A percentile compares a stretch with the other conserved stretches of the same genome.
Conservation (phyloP, 1,140 invertebrate genomes). For the Pseudomyrmex concolor region DNA sequence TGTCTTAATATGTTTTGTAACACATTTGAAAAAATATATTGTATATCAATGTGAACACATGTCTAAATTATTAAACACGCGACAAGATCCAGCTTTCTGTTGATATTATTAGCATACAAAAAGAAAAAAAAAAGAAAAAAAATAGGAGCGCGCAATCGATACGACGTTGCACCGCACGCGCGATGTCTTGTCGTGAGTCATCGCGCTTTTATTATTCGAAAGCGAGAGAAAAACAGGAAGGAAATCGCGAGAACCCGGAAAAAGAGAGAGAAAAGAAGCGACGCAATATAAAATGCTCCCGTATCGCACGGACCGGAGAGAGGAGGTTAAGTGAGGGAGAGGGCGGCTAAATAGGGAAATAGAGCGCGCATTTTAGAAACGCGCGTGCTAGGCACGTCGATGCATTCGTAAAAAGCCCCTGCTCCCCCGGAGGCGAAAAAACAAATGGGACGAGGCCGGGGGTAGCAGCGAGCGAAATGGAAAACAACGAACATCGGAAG, state of each 20-base stretch:
- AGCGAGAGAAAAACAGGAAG: neutral
- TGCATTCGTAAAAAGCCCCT: conserved; percentile 66
- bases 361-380: conserved; percentile 60
- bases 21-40: neutral
- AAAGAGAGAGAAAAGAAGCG: neutral
- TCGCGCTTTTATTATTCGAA: conserved; percentile 14
- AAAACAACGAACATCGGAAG: conserved; percentile 33
- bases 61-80: neutral
- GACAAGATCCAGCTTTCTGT: neutral
- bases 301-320: conserved; percentile 19
- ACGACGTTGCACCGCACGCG: neutral
- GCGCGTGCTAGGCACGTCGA: conserved; percentile 60
- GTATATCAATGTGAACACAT: neutral
- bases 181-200: neutral
- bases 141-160: neutral
- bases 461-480: conserved; percentile 20
- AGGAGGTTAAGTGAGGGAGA: neutral
- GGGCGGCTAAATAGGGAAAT: conserved; percentile 46
- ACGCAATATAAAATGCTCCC: conserved; percentile 51
- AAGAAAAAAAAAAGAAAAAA: neutral
- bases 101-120: neutral
- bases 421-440: conserved; percentile 13
- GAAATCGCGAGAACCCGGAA: neutral
- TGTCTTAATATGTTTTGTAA: neutral
- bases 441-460: conserved; percentile 9